Percentiles rank a stretch among this genome's conserved stretches.
Conservation (phyloP, 2,888 invertebrate genomes). For the Silvanus unidentatus region DNA sequence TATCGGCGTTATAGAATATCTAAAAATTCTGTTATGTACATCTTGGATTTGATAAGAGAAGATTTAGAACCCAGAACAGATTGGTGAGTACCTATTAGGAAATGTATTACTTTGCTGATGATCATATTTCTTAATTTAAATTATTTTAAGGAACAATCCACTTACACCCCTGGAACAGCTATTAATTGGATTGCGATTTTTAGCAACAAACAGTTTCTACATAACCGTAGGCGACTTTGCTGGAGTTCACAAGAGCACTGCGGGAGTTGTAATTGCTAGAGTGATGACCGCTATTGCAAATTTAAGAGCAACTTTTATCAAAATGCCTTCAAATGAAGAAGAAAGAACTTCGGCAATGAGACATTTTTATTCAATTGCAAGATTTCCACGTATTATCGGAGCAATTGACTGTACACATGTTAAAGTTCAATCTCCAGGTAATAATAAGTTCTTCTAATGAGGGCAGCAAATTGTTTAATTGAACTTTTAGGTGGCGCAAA, state of each 20-base stretch:
- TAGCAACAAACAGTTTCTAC: slow-evolving; percentile 13
- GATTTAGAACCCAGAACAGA: background rate
- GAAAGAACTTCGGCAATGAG: background rate
- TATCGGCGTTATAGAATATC: background rate
- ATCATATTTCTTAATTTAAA: background rate
- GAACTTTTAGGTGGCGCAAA: background rate
- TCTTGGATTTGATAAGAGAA: background rate
- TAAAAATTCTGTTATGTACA: background rate
- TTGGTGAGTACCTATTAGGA: too few species aligned
- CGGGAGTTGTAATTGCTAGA: slow-evolving; percentile 11
- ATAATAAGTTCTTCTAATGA: background rate
- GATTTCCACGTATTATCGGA: background rate
- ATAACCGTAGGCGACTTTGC: slow-evolving; percentile 14
- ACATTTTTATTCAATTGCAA: background rate
- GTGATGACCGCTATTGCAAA: slow-evolving; percentile 4
- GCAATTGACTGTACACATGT: background rate
- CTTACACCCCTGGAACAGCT: background rate
- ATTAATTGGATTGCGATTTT: background rate
- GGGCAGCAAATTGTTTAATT: too few species aligned
- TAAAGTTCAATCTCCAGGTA: background rate
- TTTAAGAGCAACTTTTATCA: background rate
- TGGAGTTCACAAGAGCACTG: slow-evolving; percentile 14
- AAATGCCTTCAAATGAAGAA: background rate
- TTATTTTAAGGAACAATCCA: slow-evolving; percentile 1
- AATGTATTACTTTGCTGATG: too few species aligned